Conservation (phyloP, 2,888 invertebrate genomes). For the Diarsia brunnea region DNA sequence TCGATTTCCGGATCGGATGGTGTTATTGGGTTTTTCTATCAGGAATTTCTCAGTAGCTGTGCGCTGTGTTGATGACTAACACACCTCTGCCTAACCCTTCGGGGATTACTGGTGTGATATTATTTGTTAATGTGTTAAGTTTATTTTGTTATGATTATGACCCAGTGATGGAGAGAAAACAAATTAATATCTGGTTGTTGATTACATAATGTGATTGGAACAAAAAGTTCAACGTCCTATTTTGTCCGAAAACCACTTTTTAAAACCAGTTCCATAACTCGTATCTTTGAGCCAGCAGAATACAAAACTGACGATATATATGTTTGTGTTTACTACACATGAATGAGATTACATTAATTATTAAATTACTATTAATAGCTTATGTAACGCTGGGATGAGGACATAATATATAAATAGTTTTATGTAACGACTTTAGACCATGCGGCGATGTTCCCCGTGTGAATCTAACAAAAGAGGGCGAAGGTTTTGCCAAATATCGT, state of each 20-base stretch:
- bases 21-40: no score
- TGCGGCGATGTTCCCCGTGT: background rate
- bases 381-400: slow-evolving; percentile 55
- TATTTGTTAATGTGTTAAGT: slow-evolving; percentile 37
- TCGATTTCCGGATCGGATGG: no score
- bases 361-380: slow-evolving; percentile 63
- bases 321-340: slow-evolving; percentile 67
- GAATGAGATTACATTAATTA: slow-evolving; percentile 65
- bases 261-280: slow-evolving; percentile 84
- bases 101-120: background rate
- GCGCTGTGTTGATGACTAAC: no score
- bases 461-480: background rate
- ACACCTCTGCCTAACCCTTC: no score
- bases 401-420: slow-evolving; percentile 51
- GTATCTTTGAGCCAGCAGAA: slow-evolving; percentile 76
- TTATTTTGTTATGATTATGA: slow-evolving; percentile 64
- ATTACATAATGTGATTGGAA: slow-evolving; percentile 82
- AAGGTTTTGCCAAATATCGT: slow-evolving; percentile 33
- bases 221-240: slow-evolving; percentile 88
- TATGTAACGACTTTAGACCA: slow-evolving; percentile 48
- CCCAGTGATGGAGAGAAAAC: slow-evolving; percentile 79
- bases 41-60: no score
- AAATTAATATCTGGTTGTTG: slow-evolving; percentile 78
- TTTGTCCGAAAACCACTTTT: slow-evolving; percentile 86
- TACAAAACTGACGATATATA: slow-evolving; percentile 72